phyloP scores from a whole-genome alignment of 2,888 invertebrate genomes.

The Lagria hirta region DNA sequence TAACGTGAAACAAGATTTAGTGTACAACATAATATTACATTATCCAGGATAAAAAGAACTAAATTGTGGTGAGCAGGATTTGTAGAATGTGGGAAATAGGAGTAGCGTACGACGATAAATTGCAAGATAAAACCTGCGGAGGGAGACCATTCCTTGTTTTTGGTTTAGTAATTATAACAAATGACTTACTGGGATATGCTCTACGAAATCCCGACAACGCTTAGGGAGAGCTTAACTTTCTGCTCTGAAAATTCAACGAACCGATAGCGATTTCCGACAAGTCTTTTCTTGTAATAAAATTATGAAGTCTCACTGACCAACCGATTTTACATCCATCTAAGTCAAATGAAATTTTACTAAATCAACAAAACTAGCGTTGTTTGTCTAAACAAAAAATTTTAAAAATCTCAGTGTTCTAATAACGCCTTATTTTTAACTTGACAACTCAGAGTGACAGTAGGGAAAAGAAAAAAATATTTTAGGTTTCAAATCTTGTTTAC shows the following conservation, averaged over 20 bases:
- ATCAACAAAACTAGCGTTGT: too few relatives aligned
- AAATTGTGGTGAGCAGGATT: slow-evolving; percentile 48
- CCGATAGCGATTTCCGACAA: slow-evolving; percentile 29
- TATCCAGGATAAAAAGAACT: slow-evolving; percentile 50
- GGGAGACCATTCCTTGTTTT: slow-evolving; percentile 50
- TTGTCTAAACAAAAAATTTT: too few relatives aligned
- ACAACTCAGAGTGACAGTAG: too few relatives aligned
- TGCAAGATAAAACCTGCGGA: slow-evolving; percentile 50
- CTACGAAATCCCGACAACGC: slow-evolving; percentile 19
- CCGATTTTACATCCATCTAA: too few relatives aligned
- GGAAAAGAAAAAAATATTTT: too few relatives aligned
- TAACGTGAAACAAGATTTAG: slow-evolving; percentile 42
- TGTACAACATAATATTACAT: slow-evolving; percentile 49
- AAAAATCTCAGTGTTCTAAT: too few relatives aligned
- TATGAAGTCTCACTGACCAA: slow-evolving; percentile 23
- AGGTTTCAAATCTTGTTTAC: too few relatives aligned
- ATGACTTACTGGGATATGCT: slow-evolving; percentile 41
- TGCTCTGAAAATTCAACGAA: slow-evolving; percentile 25
- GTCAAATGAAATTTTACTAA: too few relatives aligned
- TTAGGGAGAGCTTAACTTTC: slow-evolving; percentile 25
- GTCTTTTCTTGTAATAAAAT: slow-evolving; percentile 29
- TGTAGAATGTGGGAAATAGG: slow-evolving; percentile 48
- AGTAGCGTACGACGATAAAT: slow-evolving; percentile 49
- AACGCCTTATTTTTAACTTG: too few relatives aligned
- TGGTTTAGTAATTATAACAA: slow-evolving; percentile 53